phyloP scores from a whole-genome alignment of 2,888 invertebrate genomes.

The Yponomeuta evonymella region DNA sequence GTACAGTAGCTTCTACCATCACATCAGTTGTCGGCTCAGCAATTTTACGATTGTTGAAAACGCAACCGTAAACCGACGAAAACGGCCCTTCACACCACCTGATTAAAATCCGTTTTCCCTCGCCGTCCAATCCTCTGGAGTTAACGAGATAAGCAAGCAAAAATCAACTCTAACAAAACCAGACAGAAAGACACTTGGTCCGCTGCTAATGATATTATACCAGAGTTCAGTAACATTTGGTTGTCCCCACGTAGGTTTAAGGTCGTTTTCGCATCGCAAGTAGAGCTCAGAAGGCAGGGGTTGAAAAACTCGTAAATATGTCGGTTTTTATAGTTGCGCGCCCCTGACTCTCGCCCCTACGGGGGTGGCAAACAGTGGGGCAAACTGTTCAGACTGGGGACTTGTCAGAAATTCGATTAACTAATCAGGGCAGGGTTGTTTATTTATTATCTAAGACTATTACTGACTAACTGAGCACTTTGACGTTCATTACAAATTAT shows the following conservation, averaged over 20 bases:
- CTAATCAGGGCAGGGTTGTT: not conserved
- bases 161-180: not conserved
- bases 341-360: conserved; percentile 33
- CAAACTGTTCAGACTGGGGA: not conserved
- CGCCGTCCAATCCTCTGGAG: not conserved
- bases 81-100: not conserved
- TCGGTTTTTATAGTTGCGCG: conserved; percentile 54
- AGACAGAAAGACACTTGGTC: not conserved
- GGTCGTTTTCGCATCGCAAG: no score
- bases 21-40: conserved; percentile 6
- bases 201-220: not conserved
- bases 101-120: not conserved
- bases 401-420: not conserved
- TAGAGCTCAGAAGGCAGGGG: not conserved
- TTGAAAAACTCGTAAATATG: conserved; percentile 7
- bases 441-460: not conserved
- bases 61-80: not conserved
- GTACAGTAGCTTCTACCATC: conserved; percentile 8
- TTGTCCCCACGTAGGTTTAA: not conserved
- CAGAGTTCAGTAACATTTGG: not conserved
- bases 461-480: no score
- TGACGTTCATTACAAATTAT: no score
- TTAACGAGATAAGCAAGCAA: not conserved
- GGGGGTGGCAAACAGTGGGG: conserved; percentile 35
- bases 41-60: conserved; percentile 6